Conservation (phyloP, 2,113 vertebrate genomes). For the Melanocharis versteri region DNA sequence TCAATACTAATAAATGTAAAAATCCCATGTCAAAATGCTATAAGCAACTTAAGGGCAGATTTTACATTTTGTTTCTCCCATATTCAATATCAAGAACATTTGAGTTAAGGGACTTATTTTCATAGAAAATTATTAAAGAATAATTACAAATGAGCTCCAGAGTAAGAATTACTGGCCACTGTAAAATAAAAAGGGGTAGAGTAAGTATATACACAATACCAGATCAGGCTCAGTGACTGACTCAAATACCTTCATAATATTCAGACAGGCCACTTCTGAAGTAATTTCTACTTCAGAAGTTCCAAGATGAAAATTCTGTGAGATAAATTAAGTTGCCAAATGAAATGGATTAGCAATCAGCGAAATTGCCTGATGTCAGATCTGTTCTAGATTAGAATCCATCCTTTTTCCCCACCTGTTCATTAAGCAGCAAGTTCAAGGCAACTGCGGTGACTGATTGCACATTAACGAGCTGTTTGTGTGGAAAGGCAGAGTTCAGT, state of each 20-base stretch:
- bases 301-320: conserved; percentile 64
- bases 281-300: conserved; percentile 68
- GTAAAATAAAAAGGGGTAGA: not conserved
- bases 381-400: conserved; percentile 74
- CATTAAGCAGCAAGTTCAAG: conserved; percentile 76
- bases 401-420: conserved; percentile 79
- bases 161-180: not conserved
- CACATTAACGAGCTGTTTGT: conserved; percentile 74
- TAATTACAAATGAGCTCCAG: not conserved
- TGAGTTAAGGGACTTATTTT: not conserved
- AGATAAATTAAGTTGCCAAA: conserved; percentile 80
- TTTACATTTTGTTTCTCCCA: not conserved
- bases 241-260: conserved; percentile 50
- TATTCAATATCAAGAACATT: not conserved
- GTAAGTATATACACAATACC: not conserved
- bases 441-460: conserved; percentile 74
- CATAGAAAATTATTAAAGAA: not conserved
- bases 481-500: conserved; percentile 48
- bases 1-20: not conserved
- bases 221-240: not conserved
- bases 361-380: conserved; percentile 76
- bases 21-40: not conserved
- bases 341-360: conserved; percentile 79
- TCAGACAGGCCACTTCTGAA: conserved; percentile 62
- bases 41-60: not conserved